Evolutionary conservation across 2,888 invertebrate genomes (phyloP), one percentile per base, ranked within the genome.

Genomic region (Philereme vetulata): DNA sequence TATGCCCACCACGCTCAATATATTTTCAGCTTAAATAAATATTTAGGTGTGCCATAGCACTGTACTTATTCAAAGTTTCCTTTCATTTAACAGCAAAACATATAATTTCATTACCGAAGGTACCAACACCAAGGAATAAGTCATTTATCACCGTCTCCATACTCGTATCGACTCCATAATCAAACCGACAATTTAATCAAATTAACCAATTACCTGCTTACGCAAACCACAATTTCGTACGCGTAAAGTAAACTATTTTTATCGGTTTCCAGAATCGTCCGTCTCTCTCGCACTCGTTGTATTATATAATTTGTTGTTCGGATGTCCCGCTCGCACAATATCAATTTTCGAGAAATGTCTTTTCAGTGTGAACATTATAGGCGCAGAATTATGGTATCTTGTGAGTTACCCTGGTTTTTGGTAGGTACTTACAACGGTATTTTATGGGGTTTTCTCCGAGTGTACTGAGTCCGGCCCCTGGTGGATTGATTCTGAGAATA

Each of bases 401-500:
- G 35, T 40, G 72, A 38, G 68, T 70, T 66, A 70, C 2, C 21
- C 21, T 74, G 66, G 72, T 72, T 83, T 81, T 81, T 78, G 74
- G 78, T 78, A 70, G 74, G 78, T 78, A 70, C 78, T 83, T 81
- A 68, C 69, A 85, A 84, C 85, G 84, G 84, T 80, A 81, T 71
- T 69, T 81, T 80, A 82, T 80, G 58, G 62, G 42, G 70, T 80
- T 77, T 78, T 77, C 75, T 75, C 74, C 62, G 74, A 78, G 75
- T 73, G 74, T 79, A 74, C 76, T 72, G 66, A 76, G 75, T 74
- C 72, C 81, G 78, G 77, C 80, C 76, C 78, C 46, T 68, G 66
- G 67, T 59, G 75, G 77, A 85, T 85, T 86, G 85, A 84, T 88
- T 87, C 86, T 75, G 49, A 70, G 87, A 87, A 88, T 79, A 78